Percentiles rank a stretch among this genome's conserved stretches.
These are phyloP conservation scores for Dioctria linearis DNA, from an alignment of 2,888 invertebrate genomes.

Conservation along the genomic window DNA sequence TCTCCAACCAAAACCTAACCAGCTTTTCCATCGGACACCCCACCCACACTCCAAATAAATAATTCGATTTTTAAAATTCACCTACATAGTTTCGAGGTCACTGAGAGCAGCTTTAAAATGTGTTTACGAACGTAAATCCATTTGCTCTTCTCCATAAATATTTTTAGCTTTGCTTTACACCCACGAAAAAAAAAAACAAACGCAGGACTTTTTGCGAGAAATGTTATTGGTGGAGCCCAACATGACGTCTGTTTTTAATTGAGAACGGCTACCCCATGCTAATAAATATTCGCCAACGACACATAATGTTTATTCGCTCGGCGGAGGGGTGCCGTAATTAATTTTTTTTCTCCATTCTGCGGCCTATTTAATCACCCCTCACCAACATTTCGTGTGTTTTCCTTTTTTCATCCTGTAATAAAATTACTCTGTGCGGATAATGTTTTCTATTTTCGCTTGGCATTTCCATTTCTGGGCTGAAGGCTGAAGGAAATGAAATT, in stretches of 20 bases:
- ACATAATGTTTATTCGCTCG: slow-evolving; percentile 4
- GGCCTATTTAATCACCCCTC: slow-evolving; percentile 18
- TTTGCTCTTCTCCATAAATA: too few species aligned
- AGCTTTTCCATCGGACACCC: too few species aligned
- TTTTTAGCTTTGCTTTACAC: too few species aligned
- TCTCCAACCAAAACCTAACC: too few species aligned
- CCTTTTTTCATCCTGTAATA: slow-evolving; percentile 3
- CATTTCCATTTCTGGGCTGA: background rate
- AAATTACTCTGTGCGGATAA: background rate
- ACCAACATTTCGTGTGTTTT: slow-evolving; percentile 9
- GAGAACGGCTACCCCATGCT: background rate
- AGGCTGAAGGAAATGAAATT: slow-evolving; percentile 4
- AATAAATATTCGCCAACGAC: slow-evolving; percentile 16
- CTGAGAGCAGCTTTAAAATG: too few species aligned
- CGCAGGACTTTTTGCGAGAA: background rate
- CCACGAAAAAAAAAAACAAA: background rate
- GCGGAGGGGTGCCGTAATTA: slow-evolving; percentile 12
- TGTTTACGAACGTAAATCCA: too few species aligned
- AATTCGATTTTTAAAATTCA: too few species aligned
- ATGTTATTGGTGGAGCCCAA: slow-evolving; percentile 6
- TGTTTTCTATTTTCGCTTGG: background rate
- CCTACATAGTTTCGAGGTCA: too few species aligned
- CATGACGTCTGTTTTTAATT: slow-evolving; percentile 8
- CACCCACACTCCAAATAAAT: too few species aligned
- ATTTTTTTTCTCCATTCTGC: slow-evolving; percentile 9